Conservation (phyloP, 2,113 vertebrate species). For the Potamarius usumacintae region DNA sequence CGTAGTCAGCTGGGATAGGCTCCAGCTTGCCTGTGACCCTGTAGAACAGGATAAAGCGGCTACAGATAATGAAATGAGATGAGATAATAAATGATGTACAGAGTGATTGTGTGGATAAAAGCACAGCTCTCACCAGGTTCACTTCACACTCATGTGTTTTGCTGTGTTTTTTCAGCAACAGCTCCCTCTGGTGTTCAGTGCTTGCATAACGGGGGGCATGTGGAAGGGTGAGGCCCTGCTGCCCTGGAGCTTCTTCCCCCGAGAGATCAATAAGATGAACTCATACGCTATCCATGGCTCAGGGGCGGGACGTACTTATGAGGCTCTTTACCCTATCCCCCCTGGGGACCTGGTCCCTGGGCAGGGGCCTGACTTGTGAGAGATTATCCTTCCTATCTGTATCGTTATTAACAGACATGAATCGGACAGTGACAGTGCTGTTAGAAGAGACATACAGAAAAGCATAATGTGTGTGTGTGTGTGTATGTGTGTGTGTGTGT, state of each 20-base stretch:
- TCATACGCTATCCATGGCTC: conserved; percentile 75
- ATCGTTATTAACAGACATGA: conserved; percentile 5
- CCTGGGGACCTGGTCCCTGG: conserved; percentile 61
- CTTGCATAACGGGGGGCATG: conserved; percentile 55
- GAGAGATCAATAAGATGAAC: conserved; percentile 75
- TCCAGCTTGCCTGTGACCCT: too few species aligned
- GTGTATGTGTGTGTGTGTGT: conserved; percentile 19
- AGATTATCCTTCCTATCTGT: not conserved
- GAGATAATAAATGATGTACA: too few species aligned
- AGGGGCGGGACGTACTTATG: conserved; percentile 65
- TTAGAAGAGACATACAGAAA: not conserved
- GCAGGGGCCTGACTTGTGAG: conserved; percentile 74
- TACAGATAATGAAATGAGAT: too few species aligned
- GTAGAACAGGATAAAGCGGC: too few species aligned
- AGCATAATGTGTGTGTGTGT: conserved; percentile 3
- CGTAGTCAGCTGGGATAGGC: too few species aligned
- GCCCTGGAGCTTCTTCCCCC: conserved; percentile 72
- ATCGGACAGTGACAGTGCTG: not conserved
- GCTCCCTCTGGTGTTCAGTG: conserved; percentile 68
- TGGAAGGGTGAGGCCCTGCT: conserved; percentile 70
- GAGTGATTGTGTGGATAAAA: not conserved
- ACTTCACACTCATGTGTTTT: not conserved
- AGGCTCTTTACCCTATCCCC: conserved; percentile 71
- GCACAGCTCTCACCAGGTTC: not conserved
- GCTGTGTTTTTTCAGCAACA: conserved; percentile 69